Percentiles rank a stretch among this genome's conserved stretches.
Conservation (phyloP, 1,140 invertebrate genomes). For the Colletes latitarsis region DNA sequence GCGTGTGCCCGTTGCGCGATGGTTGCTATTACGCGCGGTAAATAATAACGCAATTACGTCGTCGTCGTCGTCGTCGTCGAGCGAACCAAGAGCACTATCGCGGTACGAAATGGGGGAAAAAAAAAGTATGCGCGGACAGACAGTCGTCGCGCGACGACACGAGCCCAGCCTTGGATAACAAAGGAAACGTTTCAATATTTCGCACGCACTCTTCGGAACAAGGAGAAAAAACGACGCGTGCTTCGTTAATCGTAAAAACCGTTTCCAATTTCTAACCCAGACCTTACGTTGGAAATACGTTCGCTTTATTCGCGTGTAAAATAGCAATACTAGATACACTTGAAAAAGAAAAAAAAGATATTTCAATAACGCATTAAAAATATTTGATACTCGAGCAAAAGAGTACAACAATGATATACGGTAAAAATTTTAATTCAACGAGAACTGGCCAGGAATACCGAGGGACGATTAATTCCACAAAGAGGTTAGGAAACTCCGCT, state of each 20-base stretch:
- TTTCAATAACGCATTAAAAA: neutral
- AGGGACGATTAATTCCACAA: conserved; percentile 28
- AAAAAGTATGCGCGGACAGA: neutral
- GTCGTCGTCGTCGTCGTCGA: neutral
- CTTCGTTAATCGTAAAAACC: conserved; percentile 1
- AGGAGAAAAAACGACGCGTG: neutral
- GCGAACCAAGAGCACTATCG: conserved; percentile 26
- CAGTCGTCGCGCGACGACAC: neutral
- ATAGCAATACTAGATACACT: too few relatives aligned
- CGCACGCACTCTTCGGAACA: conserved; percentile 11
- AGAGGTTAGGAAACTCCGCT: conserved; percentile 35
- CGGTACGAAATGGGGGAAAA: conserved; percentile 25
- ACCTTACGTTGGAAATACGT: neutral
- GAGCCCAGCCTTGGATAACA: conserved; percentile 47
- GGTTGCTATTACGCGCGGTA: conserved; percentile 49
- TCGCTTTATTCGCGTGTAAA: neutral
- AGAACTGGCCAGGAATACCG: neutral
- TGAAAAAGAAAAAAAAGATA: neutral
- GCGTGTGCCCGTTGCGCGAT: neutral
- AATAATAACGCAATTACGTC: conserved; percentile 59
- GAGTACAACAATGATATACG: too few relatives aligned
- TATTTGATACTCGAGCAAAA: neutral
- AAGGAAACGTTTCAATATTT: conserved; percentile 48
- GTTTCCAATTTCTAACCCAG: neutral
- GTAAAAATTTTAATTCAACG: conserved; percentile 1